Evolutionary conservation across 2,113 vertebrate species (phyloP).

Genomic region (Pterocles burchelli): DNA sequence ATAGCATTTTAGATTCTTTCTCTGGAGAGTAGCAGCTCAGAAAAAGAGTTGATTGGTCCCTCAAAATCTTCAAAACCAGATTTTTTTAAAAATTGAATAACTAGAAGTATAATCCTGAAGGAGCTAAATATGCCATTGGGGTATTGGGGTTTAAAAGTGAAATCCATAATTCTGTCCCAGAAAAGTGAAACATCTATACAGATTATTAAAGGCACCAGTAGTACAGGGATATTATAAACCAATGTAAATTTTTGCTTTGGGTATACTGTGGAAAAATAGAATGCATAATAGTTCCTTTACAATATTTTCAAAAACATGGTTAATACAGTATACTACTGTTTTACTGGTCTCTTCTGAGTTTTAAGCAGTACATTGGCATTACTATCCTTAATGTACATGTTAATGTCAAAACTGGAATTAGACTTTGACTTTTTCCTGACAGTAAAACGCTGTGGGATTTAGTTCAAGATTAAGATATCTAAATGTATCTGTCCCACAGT

Average conservation of each 20-base stretch:
- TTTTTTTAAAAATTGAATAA: neutral
- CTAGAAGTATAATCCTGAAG: neutral
- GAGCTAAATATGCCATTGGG: neutral
- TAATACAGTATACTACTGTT: neutral
- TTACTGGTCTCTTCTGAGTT: neutral
- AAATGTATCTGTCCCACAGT: neutral
- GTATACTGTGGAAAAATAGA: neutral
- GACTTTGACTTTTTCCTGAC: neutral
- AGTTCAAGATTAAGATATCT: neutral
- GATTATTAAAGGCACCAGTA: neutral
- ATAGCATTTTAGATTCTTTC: neutral
- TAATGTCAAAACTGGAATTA: neutral
- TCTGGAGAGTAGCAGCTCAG: neutral
- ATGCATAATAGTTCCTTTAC: neutral
- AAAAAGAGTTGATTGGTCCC: neutral
- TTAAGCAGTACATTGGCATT: neutral
- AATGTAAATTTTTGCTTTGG: neutral
- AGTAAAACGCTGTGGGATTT: neutral
- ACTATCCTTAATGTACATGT: neutral
- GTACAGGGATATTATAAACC: neutral
- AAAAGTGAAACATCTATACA: neutral
- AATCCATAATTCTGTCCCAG: neutral
- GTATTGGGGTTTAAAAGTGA: neutral
- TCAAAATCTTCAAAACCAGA: neutral
- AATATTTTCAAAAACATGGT: neutral